phyloP scores from a whole-genome alignment of 2,113 vertebrate species.

The Apodemus speciosus region DNA sequence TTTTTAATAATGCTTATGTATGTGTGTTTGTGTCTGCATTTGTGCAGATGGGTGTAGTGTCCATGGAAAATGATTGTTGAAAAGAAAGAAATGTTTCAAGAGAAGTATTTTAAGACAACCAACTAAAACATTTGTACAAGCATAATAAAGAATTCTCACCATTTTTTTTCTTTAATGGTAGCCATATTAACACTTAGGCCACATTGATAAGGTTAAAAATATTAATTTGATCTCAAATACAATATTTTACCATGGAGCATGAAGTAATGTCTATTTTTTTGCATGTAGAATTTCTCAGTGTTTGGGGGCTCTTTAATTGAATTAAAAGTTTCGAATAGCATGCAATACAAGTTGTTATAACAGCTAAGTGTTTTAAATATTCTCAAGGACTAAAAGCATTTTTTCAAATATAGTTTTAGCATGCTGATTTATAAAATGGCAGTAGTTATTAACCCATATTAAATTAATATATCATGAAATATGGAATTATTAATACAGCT shows the following conservation, averaged over 20 bases:
- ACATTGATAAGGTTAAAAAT: not conserved
- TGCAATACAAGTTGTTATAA: not conserved
- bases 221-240: not conserved
- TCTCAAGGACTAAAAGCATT: conserved; percentile 30
- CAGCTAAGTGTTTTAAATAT: conserved; percentile 11
- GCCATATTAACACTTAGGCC: not conserved
- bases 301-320: not conserved
- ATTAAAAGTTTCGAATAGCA: not conserved
- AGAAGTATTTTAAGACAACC: not conserved
- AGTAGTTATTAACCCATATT: conserved; percentile 52
- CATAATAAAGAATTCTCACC: not conserved
- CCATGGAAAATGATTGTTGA: not conserved
- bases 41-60: not conserved
- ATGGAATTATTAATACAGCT: conserved; percentile 66
- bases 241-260: not conserved
- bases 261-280: not conserved
- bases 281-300: not conserved
- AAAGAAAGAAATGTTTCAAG: not conserved
- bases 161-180: not conserved
- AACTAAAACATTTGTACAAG: not conserved
- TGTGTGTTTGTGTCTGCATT: not conserved
- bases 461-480: conserved; percentile 66
- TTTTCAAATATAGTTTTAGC: conserved; percentile 49
- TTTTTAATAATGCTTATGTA: not conserved
- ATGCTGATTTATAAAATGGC: conserved; percentile 59